A percentile compares a stretch with the other conserved stretches of the same genome.
These are phyloP conservation scores for Cephonodes hylas DNA, from an alignment of 2,888 invertebrate genomes.

Conservation along the genomic window DNA sequence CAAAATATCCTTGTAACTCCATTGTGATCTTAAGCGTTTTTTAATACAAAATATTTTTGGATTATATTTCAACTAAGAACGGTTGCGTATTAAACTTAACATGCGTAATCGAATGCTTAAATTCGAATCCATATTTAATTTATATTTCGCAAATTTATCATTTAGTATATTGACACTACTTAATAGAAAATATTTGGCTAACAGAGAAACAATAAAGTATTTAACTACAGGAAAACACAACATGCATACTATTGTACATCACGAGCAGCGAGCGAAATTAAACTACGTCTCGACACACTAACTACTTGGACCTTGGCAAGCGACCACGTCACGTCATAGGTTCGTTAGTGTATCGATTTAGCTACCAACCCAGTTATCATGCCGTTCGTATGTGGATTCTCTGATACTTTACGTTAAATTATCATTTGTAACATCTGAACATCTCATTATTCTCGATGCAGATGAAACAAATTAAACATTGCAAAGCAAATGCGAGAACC, in stretches of 20 bases:
- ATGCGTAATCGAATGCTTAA: neutral
- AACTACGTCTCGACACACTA: conserved; percentile 37
- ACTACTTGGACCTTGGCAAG: neutral
- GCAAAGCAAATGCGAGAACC: conserved; percentile 1
- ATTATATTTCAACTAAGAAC: too few species aligned
- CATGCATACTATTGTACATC: conserved; percentile 35
- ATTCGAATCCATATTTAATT: neutral
- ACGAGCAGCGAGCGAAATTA: conserved; percentile 34
- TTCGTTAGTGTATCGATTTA: conserved; percentile 21
- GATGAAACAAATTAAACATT: neutral
- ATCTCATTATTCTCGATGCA: neutral
- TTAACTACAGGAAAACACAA: neutral
- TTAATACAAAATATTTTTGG: too few species aligned
- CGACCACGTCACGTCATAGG: neutral
- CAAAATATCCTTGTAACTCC: too few species aligned
- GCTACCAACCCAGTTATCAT: conserved; percentile 15
- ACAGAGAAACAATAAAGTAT: neutral
- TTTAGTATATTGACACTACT: neutral
- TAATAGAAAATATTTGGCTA: neutral
- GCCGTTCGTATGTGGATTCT: conserved; percentile 23
- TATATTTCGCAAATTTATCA: neutral
- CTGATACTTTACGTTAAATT: conserved; percentile 19
- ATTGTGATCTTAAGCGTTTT: too few species aligned
- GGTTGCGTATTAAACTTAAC: neutral
- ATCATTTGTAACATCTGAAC: neutral